Evolutionary conservation across 1,140 invertebrate species (phyloP).

Genomic region (Battus philenor): DNA sequence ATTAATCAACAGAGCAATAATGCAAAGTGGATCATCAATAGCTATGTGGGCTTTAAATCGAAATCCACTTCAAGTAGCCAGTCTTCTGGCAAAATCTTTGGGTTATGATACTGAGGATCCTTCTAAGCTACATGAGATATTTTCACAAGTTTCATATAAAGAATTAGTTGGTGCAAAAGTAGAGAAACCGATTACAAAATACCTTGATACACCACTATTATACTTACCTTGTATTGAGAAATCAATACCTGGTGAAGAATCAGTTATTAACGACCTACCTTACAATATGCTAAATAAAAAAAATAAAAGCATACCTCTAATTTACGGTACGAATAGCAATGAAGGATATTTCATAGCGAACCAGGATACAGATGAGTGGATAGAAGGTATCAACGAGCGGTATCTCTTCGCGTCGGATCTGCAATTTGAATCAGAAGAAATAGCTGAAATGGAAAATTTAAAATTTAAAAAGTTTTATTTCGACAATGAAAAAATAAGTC

Average conservation of each 20-base stretch:
- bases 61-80: constrained; percentile 50
- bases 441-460: constrained; percentile 25
- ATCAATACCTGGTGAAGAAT: constrained; percentile 39
- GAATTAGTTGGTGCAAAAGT: constrained; percentile 34
- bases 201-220: constrained; percentile 53
- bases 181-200: constrained; percentile 44
- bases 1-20: constrained; percentile 69
- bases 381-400: constrained; percentile 38
- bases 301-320: constrained; percentile 20
- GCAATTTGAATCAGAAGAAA: constrained; percentile 36
- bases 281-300: constrained; percentile 19
- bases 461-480: constrained; percentile 54
- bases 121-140: constrained; percentile 48
- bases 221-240: constrained; percentile 58
- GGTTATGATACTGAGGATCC: constrained; percentile 49
- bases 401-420: constrained; percentile 63
- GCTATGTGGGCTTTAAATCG: constrained; percentile 77
- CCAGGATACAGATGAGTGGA: constrained; percentile 33
- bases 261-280: constrained; percentile 49
- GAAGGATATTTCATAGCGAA: constrained; percentile 53
- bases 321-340: constrained; percentile 47
- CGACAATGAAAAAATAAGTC: constrained; percentile 37
- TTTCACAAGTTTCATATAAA: constrained; percentile 39
- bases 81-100: constrained; percentile 44
- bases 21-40: constrained; percentile 82